Base-by-base conservation (phyloP, 2,113 vertebrate species). In the Nesogale talazaci region DNA sequence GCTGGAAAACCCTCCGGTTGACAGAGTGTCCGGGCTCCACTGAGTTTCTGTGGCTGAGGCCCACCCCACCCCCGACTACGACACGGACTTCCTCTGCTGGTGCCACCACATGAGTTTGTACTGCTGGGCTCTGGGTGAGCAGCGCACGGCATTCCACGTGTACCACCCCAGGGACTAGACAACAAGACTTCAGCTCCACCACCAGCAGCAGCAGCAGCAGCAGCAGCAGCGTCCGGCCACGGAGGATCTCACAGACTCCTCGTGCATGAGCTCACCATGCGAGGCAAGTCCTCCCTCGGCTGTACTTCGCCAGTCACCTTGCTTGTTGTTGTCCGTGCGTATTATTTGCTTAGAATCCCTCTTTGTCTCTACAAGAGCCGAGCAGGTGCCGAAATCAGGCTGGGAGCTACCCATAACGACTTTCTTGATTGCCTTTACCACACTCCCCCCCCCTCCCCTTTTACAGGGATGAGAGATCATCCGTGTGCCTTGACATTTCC, bases 381-480 rank as follows among this genome's bases (percentile, higher is more conserved):
- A 83, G 22, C 31, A 95, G 34, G 8, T 59, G 76, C 95, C 82
- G 72, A 95, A 96, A 69, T 81, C 88, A 94, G 81, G 40, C 67
- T 0, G 0, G 23, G 22, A 96, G 25, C 94, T 93, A 83, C 95
- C 90, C 25, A 91, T 87, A 97, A 94, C 10, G 6, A 86, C 72
- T 95, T 95, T 63, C 76, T 94, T 93, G 80, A 94, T 65, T 93
- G 85, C n/a, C 63, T 92, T 92, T 95, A 88, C 67, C 96, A 75
- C 0, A 12, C 22, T 38, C 92, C 36, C 97, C 97, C 93, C 61
- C 77, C 46, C 70, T 10, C 42, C 46, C 46, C 2, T 52, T 52
- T 52, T 78, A 93, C 97, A 95, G 86, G 5, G 15, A 6, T 95
- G 93, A 96, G 96, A 97, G 90, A 94, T 95, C 97, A 98, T 98